phyloP scores from a whole-genome alignment of 2,113 vertebrate genomes.

The Alectura lathami region DNA sequence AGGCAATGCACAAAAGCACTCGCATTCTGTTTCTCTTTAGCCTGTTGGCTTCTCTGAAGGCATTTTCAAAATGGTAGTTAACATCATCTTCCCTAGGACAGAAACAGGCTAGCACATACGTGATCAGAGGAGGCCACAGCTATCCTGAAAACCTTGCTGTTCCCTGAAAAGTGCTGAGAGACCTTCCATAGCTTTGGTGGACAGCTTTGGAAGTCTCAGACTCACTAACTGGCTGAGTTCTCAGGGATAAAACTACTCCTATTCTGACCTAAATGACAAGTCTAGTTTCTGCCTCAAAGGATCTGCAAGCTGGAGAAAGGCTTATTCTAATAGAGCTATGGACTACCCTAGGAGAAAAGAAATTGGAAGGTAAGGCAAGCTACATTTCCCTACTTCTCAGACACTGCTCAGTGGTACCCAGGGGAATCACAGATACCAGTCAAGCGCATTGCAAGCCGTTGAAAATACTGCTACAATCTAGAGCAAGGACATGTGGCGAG shows the following conservation, averaged over 20 bases:
- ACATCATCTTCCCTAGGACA: background rate
- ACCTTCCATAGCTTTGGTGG: background rate
- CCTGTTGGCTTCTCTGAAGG: background rate
- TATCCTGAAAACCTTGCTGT: background rate
- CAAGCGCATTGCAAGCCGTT: background rate
- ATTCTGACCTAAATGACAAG: constrained; percentile 6
- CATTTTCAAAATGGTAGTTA: background rate
- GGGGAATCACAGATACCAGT: background rate
- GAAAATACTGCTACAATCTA: background rate
- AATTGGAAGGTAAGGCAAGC: constrained; percentile 68
- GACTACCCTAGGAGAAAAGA: constrained; percentile 63
- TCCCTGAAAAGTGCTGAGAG: background rate
- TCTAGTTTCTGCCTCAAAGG: constrained; percentile 57
- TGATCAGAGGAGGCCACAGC: background rate
- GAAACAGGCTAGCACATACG: background rate
- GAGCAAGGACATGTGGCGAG: background rate
- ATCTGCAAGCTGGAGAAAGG: constrained; percentile 63
- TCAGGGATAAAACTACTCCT: background rate
- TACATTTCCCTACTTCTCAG: constrained; percentile 55
- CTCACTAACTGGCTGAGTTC: background rate
- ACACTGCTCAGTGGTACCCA: background rate
- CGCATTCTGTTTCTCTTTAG: background rate
- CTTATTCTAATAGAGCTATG: constrained; percentile 66
- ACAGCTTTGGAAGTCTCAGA: background rate
- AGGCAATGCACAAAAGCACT: background rate